Base-by-base conservation (phyloP, 2,797 vertebrate species). In the Valencia hispanica region DNA sequence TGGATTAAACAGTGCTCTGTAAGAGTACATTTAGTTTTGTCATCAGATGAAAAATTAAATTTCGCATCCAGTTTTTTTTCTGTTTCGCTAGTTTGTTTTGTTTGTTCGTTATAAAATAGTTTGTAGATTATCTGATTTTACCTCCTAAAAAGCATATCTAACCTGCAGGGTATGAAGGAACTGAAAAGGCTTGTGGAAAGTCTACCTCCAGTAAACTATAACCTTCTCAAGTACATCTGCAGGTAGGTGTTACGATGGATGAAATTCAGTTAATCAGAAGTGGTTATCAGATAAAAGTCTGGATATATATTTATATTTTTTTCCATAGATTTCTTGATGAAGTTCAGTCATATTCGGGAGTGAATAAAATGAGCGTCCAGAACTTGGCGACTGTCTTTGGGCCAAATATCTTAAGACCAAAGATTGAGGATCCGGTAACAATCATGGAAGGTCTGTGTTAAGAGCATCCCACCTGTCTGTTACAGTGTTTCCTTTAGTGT, bases 341-440 rank as follows among this genome's bases (percentile, higher is more conserved):
- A 95, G 98, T 99, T 68, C 98, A 99, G 88, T 99, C 97, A 0
- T 97, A 98, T 86, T 97, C 98, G 14, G 96, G 97, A 22, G 89
- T 98, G 78, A 99, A 99, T 92, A 99, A 99, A 95, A 99, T 99
- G 97, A 99, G 97, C 0, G 97, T 97, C 34, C 98, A 99, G 91
- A 99, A 99, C 87, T 91, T 99, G 88, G 98, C 97, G n/a, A 99
- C 97, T 0, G 98, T 99, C 41, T 99, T 99, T 84, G 98, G 98
- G 68, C 98, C 98, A 50, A 99, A 99, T 74, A 99, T 99, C 78
- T 89, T 99, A 78, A 96, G 98, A 61, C 97, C 98, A 50, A 99
- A 98, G 93, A 89, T 99, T 27, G 97, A 99, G 92, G 98, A 99
- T 91, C 98, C 98, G 39, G 94, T 99, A 77, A 96, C 98, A 22